Percentiles rank a stretch among this genome's conserved stretches.
These are phyloP conservation scores for Ophonus ardosiacus DNA, from an alignment of 2,888 invertebrate species.

Conservation along the genomic window DNA sequence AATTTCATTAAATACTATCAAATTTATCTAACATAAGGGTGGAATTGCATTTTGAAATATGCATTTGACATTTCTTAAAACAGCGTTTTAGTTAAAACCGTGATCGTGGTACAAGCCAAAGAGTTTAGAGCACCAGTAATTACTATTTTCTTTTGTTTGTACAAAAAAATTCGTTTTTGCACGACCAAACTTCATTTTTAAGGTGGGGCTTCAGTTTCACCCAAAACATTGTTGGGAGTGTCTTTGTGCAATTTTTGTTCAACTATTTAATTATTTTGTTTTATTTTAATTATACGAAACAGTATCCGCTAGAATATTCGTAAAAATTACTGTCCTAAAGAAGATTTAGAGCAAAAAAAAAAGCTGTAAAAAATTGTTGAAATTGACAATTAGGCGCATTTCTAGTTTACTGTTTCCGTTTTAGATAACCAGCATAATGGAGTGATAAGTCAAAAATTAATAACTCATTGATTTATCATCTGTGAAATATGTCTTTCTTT, in stretches of 20 bases:
- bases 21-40: too few relatives aligned
- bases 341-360: not conserved
- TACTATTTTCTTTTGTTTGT: too few relatives aligned
- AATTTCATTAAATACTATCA: too few relatives aligned
- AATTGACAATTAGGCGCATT: slow-evolving; percentile 9
- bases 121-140: too few relatives aligned
- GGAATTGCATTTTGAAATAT: too few relatives aligned
- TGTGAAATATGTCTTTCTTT: slow-evolving; percentile 10
- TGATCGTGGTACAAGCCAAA: too few relatives aligned
- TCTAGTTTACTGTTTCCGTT: slow-evolving; percentile 51
- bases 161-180: too few relatives aligned
- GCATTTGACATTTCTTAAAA: too few relatives aligned
- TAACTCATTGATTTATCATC: not conserved
- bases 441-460: slow-evolving; percentile 26
- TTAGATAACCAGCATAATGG: slow-evolving; percentile 20
- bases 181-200: too few relatives aligned
- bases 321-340: not conserved
- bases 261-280: slow-evolving; percentile 42
- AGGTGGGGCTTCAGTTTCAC: too few relatives aligned
- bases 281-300: slow-evolving; percentile 51
- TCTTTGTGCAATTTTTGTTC: slow-evolving; percentile 61
- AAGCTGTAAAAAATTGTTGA: slow-evolving; percentile 9
- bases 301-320: slow-evolving; percentile 40
- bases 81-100: too few relatives aligned
- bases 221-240: slow-evolving; percentile 63